Evolutionary conservation across 2,888 invertebrate species (phyloP), one percentile per base, ranked within the genome.

Genomic region (Empis livida): DNA sequence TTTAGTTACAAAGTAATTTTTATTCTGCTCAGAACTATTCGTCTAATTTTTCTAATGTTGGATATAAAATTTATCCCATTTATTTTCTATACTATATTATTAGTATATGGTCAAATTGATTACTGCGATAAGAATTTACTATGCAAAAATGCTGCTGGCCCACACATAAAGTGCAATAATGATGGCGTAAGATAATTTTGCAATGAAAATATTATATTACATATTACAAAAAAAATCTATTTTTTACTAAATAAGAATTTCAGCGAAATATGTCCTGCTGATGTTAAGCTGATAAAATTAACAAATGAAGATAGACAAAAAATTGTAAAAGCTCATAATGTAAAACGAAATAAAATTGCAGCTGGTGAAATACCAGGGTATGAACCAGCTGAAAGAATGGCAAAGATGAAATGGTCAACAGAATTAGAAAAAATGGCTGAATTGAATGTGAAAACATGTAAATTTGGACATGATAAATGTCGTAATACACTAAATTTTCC

Each of bases 391-490:
- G 41, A 10, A 20, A 10, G 23, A 10, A 23, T 41, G 27, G 9
- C 3, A 27, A 6, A 11, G 10, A 27, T 41, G n/a, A 2, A n/a
- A 45, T 45, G 39, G 39, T 14, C 8, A 15, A 2, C 4, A 1
- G 39, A 45, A 39, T 30, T 45, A 10, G 30, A 10, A 14, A 14
- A 11, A 10, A 17, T 38, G 38, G 44, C 39, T 8, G 11, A 16
- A 14, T 23, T 14, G n/a, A 45, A 35, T 16, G 39, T 38, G 1
- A 23, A 6, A 13, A 38, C 20, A 1, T 45, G 44, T 41, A 41
- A 14, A 23, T 41, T 43, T 37, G 42, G 17, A 9, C 49, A 47
- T 14, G 51, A 51, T 44, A 31, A 35, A 16, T 51, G 51, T n/a
- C 45, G 42, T 10, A 42, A 42, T 43, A 45, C 49, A 11, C 35